Conservation (phyloP, 2,888 invertebrate genomes). For the Xestobium rufovillosum region DNA sequence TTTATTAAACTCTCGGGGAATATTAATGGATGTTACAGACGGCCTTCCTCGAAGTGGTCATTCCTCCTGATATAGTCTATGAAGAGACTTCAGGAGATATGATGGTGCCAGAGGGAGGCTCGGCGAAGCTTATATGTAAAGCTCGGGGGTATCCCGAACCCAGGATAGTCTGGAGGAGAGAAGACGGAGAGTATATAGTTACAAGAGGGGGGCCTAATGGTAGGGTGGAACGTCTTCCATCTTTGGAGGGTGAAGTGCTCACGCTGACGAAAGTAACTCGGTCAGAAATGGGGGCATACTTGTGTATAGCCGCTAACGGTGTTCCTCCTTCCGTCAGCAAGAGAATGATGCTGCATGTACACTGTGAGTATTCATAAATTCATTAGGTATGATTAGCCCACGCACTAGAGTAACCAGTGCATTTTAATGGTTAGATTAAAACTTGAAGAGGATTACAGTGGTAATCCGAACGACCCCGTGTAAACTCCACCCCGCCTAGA, state of each 20-base stretch:
- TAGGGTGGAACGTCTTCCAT: slow-evolving; percentile 68
- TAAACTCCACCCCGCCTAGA: too few relatives aligned
- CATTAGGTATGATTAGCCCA: too few relatives aligned
- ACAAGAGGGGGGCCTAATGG: slow-evolving; percentile 64
- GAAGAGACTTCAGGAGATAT: slow-evolving; percentile 89
- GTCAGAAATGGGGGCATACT: slow-evolving; percentile 83
- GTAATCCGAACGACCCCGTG: neutral
- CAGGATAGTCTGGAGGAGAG: slow-evolving; percentile 77
- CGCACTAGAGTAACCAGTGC: too few relatives aligned
- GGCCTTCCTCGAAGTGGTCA: slow-evolving; percentile 88
- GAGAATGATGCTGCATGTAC: slow-evolving; percentile 83
- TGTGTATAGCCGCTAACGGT: slow-evolving; percentile 83
- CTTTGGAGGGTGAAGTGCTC: slow-evolving; percentile 72
- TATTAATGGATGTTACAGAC: too few relatives aligned
- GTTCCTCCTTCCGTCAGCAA: slow-evolving; percentile 85
- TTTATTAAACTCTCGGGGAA: too few relatives aligned
- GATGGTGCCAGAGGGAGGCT: slow-evolving; percentile 91
- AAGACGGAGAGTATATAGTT: slow-evolving; percentile 77
- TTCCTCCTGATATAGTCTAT: slow-evolving; percentile 82
- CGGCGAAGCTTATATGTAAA: slow-evolving; percentile 79
- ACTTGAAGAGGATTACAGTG: too few relatives aligned
- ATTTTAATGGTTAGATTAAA: too few relatives aligned
- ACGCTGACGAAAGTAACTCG: slow-evolving; percentile 79
- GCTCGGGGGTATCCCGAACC: slow-evolving; percentile 80
- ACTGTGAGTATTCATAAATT: slow-evolving; percentile 78